phyloP scores from a whole-genome alignment of 1,140 invertebrate genomes.

The Drosophila baimaii region DNA sequence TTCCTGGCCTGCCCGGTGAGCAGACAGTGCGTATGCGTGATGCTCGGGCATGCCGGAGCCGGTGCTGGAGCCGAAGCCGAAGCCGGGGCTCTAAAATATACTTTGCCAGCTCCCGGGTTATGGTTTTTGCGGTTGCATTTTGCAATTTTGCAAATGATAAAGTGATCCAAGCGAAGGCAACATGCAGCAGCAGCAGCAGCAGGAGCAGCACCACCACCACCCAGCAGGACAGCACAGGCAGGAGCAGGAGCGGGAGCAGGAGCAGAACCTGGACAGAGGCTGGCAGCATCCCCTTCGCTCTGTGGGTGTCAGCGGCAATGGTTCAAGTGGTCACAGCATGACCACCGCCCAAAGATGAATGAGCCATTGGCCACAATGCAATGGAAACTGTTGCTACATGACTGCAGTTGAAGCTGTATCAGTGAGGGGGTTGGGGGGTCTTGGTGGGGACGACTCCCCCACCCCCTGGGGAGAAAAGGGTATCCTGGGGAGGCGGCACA shows the following conservation, averaged over 20 bases:
- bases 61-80: not conserved
- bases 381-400: slow-evolving; percentile 58
- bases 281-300: not conserved
- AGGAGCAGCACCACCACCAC: not conserved
- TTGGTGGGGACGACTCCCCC: not conserved
- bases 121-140: slow-evolving; percentile 81
- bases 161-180: slow-evolving; percentile 62
- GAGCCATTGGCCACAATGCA: slow-evolving; percentile 65
- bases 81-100: slow-evolving; percentile 66
- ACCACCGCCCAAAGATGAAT: slow-evolving; percentile 74
- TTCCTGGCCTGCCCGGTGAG: slow-evolving; percentile 54
- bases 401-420: slow-evolving; percentile 45
- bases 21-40: slow-evolving; percentile 71
- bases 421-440: not conserved
- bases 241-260: not conserved
- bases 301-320: slow-evolving; percentile 61
- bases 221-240: not conserved
- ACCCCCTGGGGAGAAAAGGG: slow-evolving; percentile 1
- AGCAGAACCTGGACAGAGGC: not conserved
- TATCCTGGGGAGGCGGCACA: slow-evolving; percentile 24
- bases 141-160: slow-evolving; percentile 82
- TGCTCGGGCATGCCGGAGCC: slow-evolving; percentile 5
- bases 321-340: slow-evolving; percentile 76
- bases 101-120: slow-evolving; percentile 75
- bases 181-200: slow-evolving; percentile 10